phyloP scores from a whole-genome alignment of 2,888 invertebrate species.

The Drosophila niveifrons region DNA sequence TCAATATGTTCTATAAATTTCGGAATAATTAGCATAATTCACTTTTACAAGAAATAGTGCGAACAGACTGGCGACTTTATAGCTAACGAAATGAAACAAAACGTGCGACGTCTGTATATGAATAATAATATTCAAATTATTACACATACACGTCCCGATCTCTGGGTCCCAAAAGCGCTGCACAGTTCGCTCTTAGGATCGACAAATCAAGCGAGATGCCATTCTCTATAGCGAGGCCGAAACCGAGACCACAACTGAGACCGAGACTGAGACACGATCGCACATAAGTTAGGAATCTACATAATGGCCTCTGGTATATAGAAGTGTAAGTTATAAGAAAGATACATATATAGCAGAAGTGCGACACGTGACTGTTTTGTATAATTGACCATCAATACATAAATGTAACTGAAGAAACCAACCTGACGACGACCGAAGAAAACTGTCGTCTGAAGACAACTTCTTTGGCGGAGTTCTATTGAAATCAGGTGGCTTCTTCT shows the following conservation, averaged over 20 bases:
- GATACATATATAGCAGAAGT: slow-evolving; percentile 37
- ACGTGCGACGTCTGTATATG: slow-evolving; percentile 67
- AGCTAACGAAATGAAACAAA: slow-evolving; percentile 52
- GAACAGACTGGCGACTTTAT: slow-evolving; percentile 66
- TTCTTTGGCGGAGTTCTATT: slow-evolving; percentile 11
- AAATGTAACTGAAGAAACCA: slow-evolving; percentile 61
- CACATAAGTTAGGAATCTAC: background rate
- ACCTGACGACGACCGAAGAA: slow-evolving; percentile 1
- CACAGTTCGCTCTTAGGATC: slow-evolving; percentile 7
- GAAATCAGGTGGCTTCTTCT: slow-evolving; percentile 17
- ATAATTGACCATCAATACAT: slow-evolving; percentile 64
- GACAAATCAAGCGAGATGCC: slow-evolving; percentile 28
- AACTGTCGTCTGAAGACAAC: background rate
- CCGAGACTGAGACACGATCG: slow-evolving; percentile 5
- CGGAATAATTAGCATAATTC: background rate
- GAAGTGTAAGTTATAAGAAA: slow-evolving; percentile 45
- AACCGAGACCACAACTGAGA: background rate
- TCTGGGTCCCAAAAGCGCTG: slow-evolving; percentile 13
- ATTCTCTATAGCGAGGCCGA: slow-evolving; percentile 15
- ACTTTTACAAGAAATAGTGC: background rate
- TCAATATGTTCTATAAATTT: background rate
- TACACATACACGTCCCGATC: slow-evolving; percentile 23
- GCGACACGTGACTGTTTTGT: slow-evolving; percentile 74
- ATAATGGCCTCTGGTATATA: slow-evolving; percentile 18
- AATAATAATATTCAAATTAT: slow-evolving; percentile 78